phyloP scores from a whole-genome alignment of 1,140 invertebrate species.

The Pseudomyrmex cubaensis region DNA sequence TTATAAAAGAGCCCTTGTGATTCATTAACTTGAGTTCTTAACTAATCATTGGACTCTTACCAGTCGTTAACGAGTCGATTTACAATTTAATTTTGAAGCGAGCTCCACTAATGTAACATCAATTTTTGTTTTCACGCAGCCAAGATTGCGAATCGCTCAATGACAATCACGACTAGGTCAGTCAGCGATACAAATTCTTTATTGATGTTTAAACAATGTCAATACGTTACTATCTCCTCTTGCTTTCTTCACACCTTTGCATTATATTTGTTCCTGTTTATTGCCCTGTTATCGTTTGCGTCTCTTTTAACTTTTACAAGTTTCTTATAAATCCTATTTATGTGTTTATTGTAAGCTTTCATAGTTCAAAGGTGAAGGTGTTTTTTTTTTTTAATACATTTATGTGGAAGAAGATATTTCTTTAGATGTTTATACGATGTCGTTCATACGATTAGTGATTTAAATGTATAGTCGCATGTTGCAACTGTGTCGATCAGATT shows the following conservation, averaged over 20 bases:
- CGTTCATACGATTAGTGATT: too few species aligned
- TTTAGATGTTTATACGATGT: conserved; percentile 5
- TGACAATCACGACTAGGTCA: conserved; percentile 77
- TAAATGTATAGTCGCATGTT: background rate
- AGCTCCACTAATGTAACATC: conserved; percentile 46
- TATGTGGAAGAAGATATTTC: too few species aligned
- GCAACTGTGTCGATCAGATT: background rate
- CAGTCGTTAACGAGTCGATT: conserved; percentile 14
- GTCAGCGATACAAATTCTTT: conserved; percentile 63
- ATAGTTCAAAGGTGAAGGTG: background rate
- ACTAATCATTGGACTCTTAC: background rate
- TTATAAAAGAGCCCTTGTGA: too few species aligned
- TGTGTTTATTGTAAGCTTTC: conserved; percentile 6
- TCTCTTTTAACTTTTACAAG: conserved; percentile 6
- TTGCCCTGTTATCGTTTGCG: background rate
- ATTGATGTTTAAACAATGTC: conserved; percentile 67
- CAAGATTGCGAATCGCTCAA: conserved; percentile 73
- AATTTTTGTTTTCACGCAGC: conserved; percentile 75
- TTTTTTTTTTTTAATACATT: background rate
- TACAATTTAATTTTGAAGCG: background rate
- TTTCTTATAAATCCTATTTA: background rate
- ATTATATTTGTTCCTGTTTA: background rate
- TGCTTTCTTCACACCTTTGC: conserved; percentile 1
- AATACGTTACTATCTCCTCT: conserved; percentile 21
- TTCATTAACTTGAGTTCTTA: background rate